phyloP scores from a whole-genome alignment of 2,797 vertebrate species.

The Parambassis ranga region DNA sequence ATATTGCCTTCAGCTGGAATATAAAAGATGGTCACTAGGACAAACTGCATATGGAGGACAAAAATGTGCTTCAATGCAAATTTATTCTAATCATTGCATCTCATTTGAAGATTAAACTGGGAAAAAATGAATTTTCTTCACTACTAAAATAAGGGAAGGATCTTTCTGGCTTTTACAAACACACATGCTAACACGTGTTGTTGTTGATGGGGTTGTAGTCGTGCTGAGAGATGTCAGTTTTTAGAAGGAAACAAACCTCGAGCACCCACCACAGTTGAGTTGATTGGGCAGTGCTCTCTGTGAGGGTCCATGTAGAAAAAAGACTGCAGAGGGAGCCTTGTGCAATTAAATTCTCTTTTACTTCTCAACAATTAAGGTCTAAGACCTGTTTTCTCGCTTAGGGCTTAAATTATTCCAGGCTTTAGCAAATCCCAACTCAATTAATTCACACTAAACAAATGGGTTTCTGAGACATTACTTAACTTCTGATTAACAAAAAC shows the following conservation, averaged over 20 bases:
- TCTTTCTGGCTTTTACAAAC: too few species aligned
- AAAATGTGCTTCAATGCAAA: not conserved
- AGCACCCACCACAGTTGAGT: not conserved
- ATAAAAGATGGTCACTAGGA: not conserved
- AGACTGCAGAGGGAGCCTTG: too few species aligned
- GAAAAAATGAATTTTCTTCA: not conserved
- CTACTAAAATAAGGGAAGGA: not conserved
- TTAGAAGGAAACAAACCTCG: not conserved
- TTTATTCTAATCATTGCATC: not conserved
- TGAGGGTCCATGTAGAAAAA: not conserved
- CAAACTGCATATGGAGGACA: not conserved
- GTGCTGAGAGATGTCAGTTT: not conserved
- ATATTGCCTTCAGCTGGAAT: slow-evolving; percentile 14
- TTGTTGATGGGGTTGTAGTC: not conserved
- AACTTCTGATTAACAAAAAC: too few species aligned
- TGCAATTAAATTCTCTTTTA: too few species aligned
- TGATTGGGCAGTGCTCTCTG: not conserved
- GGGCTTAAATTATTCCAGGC: too few species aligned
- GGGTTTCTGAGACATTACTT: too few species aligned
- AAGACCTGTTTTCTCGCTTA: too few species aligned
- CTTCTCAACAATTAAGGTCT: too few species aligned
- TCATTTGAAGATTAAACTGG: not conserved
- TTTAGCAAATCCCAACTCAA: too few species aligned
- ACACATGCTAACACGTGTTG: not conserved
- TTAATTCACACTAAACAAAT: too few species aligned